These are phyloP conservation scores for Orius laevigatus DNA, from an alignment of 1,140 invertebrate species.

Conservation along the genomic window DNA sequence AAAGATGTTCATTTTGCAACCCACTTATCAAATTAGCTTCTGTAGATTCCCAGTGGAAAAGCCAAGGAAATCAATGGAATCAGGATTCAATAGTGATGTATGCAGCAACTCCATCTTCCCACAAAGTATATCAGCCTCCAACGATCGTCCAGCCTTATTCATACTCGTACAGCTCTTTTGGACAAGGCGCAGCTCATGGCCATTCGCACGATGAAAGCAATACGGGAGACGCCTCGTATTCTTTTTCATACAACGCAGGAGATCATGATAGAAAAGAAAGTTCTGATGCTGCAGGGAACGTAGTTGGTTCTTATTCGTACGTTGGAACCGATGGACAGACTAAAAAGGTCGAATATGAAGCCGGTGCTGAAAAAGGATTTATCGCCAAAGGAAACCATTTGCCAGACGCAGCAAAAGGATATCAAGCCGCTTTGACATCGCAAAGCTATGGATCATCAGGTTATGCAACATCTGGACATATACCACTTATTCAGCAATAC, in stretches of 20 bases:
- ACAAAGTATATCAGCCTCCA: slow-evolving; percentile 6
- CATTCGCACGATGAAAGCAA: neutral
- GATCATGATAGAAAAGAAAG: slow-evolving; percentile 20
- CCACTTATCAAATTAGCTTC: neutral
- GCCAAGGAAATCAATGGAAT: neutral
- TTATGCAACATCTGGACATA: no score
- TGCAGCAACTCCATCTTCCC: neutral
- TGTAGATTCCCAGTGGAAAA: neutral
- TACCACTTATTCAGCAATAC: slow-evolving; percentile 28
- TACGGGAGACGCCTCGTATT: slow-evolving; percentile 19
- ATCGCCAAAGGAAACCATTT: slow-evolving; percentile 14
- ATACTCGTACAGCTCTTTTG: neutral
- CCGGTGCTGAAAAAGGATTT: slow-evolving; percentile 20
- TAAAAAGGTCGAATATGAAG: slow-evolving; percentile 19
- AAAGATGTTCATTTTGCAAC: neutral
- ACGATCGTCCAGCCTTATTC: slow-evolving; percentile 5
- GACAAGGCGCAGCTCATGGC: neutral
- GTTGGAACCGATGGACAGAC: slow-evolving; percentile 18
- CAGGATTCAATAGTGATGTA: neutral
- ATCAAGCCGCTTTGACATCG: no score
- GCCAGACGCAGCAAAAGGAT: neutral
- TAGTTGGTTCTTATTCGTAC: slow-evolving; percentile 21
- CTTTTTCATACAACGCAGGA: slow-evolving; percentile 21
- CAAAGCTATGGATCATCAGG: no score
- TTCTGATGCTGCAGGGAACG: slow-evolving; percentile 22